Evolutionary conservation across 2,113 vertebrate species (phyloP), one percentile per base, ranked within the genome.

Genomic region (Tachuris rubrigastra): DNA sequence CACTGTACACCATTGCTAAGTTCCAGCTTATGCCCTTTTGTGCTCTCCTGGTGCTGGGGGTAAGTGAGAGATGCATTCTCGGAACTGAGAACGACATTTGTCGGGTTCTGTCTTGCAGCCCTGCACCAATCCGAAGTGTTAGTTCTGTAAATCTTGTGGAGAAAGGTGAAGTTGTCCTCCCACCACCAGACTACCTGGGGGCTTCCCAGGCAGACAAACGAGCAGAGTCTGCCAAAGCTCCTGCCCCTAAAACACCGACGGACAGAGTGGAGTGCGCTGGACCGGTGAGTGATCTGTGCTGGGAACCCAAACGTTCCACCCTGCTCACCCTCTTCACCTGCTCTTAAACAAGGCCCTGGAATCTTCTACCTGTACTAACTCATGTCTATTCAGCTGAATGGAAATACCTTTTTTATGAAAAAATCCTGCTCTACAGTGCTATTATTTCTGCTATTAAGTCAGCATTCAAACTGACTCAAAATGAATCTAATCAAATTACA

Each of bases 181-280:
- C 99, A 1, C 99, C 99, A 0, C 98, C 99, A 5, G 99, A 99
- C 96, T 99, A 99, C 90, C 91, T 98, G 72, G 98, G 99, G 31
- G 69, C 97, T 44, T 6, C 72, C 5, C 93, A 95, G 44, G 15
- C 98, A 9, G 96, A 96, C 7, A 90, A 42, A 63, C 95, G 42
- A 86, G 31, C 0, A 4, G 97, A 96, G 10, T 7, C 53, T 31
- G 88, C 97, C 90, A 95, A 71, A 46, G 81, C 59, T 3, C 22
- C 91, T 9, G 68, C 96, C 18, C 85, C 37, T 9, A 98, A 73
- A 96, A 22, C 91, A 3, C 42, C 91, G 0, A 21, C 8, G 0
- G 56, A 96, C 56, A 85, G 80, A 39, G 41, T 85, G 14, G 98
- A 98, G 41, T 85, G 50, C 8, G 11, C 50, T 0, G 78, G 93